phyloP scores from a whole-genome alignment of 2,113 vertebrate genomes.

The Paramisgurnus dabryanus region DNA sequence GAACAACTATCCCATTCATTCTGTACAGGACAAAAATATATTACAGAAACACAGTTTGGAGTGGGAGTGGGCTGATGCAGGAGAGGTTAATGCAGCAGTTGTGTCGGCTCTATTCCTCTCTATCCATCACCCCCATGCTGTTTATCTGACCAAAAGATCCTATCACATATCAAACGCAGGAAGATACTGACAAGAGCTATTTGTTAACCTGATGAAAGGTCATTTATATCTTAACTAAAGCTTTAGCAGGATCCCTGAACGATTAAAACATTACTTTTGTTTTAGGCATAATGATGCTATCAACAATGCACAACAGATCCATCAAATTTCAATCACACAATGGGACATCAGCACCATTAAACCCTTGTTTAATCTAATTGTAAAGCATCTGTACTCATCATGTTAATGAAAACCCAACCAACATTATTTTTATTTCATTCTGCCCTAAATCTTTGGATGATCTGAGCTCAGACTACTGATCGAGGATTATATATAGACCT shows the following conservation, averaged over 20 bases:
- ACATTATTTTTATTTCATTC: neutral
- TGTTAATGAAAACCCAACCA: neutral
- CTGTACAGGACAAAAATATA: neutral
- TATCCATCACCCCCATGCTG: constrained; percentile 14
- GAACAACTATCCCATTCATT: neutral
- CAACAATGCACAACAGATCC: neutral
- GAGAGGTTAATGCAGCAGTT: neutral
- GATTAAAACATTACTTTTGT: neutral
- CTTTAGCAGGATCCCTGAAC: neutral
- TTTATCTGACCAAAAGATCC: neutral
- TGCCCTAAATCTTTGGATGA: neutral
- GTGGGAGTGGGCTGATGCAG: neutral
- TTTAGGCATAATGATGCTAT: neutral
- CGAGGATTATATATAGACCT: constrained; percentile 26
- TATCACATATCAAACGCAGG: neutral
- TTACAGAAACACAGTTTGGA: neutral
- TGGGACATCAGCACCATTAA: neutral
- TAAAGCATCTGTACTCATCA: neutral
- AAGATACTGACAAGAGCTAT: constrained; percentile 6
- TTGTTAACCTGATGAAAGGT: neutral
- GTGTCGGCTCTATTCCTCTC: neutral
- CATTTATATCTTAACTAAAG: neutral
- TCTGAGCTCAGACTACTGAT: neutral
- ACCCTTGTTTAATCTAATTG: too few relatives aligned
- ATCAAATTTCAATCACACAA: neutral